Evolutionary conservation across 2,113 vertebrate genomes (phyloP), one percentile per base, ranked within the genome.

Genomic region (Barbus barbus): DNA sequence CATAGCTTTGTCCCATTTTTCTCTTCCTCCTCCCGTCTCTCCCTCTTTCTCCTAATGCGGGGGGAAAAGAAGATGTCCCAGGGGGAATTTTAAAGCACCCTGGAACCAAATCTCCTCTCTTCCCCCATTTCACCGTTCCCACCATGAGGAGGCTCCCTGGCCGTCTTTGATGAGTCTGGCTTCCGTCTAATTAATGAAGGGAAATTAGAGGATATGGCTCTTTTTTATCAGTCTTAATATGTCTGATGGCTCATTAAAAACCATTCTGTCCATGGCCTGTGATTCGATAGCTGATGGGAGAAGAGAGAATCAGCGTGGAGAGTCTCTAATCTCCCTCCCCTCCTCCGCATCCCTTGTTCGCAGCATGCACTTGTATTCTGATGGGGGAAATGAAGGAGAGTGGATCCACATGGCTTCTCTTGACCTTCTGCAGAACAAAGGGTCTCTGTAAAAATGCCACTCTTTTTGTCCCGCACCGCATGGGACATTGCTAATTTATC

Each of bases 151-250:
- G 80, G 73, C 86, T 88, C 69, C 76, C 65, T 31, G 71, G 38
- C 82, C 84, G 65, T 81, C 76, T 91, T 88, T 91, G 90, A 92
- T 85, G 85, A 91, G 82, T 51, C 48, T 58, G 83, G 58, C 82
- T 89, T 90, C 83, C 61, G 56, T 85, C 88, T 90, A 88, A 88
- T 91, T 91, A 91, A 90, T 87, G 53, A 90, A 83, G 67, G 82
- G 74, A 76, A 88, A 88, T 89, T 86, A 86, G 86, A 48, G 78
- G 81, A 76, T 88, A 85, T 79, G 28, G 76, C 41, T 75, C 53
- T 44, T 79, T 83, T 87, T 86, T 83, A 56, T 58, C 72, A 86
- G 65, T 48, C 83, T 36, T 90, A 89, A 89, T 91, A 85, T 80
- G 85, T 89, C 65, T 86, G 80, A 90, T 82, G 86, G 85, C 90